Conservation (phyloP, 2,797 vertebrate species). For the Carapus acus region DNA sequence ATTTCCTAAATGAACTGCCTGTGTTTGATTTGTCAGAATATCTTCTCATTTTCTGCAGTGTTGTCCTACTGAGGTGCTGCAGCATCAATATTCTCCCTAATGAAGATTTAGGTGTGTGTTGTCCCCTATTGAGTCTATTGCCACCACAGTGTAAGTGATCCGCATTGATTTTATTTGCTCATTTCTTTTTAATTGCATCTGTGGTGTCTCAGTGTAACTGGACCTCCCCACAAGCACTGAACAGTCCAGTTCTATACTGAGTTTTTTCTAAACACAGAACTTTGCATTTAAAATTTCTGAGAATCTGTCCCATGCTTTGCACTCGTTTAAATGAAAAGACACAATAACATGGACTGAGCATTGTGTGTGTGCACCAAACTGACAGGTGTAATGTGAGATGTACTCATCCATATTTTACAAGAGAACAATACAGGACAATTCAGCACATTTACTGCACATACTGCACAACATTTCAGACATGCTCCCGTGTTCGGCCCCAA, state of each 20-base stretch:
- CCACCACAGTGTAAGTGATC: conserved; percentile 66
- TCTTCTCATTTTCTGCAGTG: conserved; percentile 35
- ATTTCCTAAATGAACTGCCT: too few relatives aligned
- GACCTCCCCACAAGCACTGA: conserved; percentile 32
- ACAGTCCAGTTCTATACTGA: conserved; percentile 16
- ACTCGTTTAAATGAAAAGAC: conserved; percentile 1
- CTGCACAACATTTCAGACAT: too few relatives aligned
- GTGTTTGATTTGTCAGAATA: conserved; percentile 28
- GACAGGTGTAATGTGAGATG: conserved; percentile 22
- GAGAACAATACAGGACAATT: too few relatives aligned
- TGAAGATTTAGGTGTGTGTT: conserved; percentile 64
- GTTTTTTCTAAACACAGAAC: conserved; percentile 17
- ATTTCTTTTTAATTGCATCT: conserved; percentile 65
- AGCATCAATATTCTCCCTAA: conserved; percentile 65
- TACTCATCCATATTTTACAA: too few relatives aligned
- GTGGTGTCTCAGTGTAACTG: conserved; percentile 44
- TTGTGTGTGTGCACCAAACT: background rate
- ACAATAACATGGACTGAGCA: background rate
- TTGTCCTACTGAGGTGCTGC: conserved; percentile 48
- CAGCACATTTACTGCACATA: background rate
- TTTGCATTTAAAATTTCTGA: background rate
- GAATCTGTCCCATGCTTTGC: background rate
- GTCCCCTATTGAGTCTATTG: conserved; percentile 60
- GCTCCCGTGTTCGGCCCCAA: background rate
- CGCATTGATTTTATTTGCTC: conserved; percentile 65